Conservation (phyloP, 2,888 invertebrate species). For the Lithophane semibrunnea region DNA sequence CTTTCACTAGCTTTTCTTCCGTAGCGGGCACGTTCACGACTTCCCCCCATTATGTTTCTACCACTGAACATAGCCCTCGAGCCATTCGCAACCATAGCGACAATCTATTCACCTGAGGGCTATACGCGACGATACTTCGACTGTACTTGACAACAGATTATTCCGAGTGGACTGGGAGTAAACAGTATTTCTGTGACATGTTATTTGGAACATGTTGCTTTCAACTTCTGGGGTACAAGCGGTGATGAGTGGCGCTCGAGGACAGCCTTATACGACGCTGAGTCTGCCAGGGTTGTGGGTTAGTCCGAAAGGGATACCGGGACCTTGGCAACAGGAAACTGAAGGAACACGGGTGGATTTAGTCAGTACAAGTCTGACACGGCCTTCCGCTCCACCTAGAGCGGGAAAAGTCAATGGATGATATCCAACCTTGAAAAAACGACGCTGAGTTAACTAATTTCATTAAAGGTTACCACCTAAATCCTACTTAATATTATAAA, state of each 20-base stretch:
- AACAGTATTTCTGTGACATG: constrained; percentile 44
- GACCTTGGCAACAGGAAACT: no score
- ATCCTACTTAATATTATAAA: no score
- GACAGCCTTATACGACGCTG: background rate
- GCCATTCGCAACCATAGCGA: constrained; percentile 55
- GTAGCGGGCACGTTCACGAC: background rate
- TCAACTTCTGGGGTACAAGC: background rate
- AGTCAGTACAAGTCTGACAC: no score
- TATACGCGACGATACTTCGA: constrained; percentile 20
- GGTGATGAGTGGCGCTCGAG: background rate
- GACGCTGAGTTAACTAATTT: constrained; percentile 12
- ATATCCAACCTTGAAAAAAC: no score
- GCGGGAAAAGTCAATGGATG: no score
- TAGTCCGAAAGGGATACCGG: no score
- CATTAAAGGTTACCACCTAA: background rate
- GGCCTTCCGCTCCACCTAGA: no score
- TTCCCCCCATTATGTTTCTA: constrained; percentile 20
- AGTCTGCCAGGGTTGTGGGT: no score
- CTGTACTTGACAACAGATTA: constrained; percentile 36
- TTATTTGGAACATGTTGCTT: constrained; percentile 7
- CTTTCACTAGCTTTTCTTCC: background rate
- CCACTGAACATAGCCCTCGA: constrained; percentile 35
- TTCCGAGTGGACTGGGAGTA: constrained; percentile 45
- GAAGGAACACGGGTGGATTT: no score
- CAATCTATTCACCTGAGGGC: constrained; percentile 46